phyloP scores from a whole-genome alignment of 2,888 invertebrate species.

The Diaperis boleti region DNA sequence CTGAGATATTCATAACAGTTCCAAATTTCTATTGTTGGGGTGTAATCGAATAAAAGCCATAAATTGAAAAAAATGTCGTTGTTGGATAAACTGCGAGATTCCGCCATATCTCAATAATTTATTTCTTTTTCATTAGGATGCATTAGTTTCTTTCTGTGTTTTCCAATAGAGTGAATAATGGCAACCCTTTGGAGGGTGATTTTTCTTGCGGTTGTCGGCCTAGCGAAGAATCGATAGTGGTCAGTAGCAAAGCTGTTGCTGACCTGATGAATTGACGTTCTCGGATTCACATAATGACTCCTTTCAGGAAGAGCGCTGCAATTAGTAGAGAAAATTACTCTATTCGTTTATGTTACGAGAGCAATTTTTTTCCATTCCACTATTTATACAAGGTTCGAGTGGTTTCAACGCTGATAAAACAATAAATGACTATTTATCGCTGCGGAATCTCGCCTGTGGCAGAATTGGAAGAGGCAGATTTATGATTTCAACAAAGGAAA shows the following conservation, averaged over 20 bases:
- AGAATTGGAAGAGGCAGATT: constrained; percentile 2
- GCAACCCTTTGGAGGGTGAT: constrained; percentile 48
- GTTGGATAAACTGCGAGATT: constrained; percentile 27
- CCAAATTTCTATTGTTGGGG: constrained; percentile 32
- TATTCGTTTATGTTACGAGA: constrained; percentile 49
- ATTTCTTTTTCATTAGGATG: constrained; percentile 43
- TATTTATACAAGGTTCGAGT: constrained; percentile 18
- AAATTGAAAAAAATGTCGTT: constrained; percentile 33
- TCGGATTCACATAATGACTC: constrained; percentile 58
- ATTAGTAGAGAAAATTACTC: constrained; percentile 57
- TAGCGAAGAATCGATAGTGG: constrained; percentile 52
- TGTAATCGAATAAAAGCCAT: constrained; percentile 32
- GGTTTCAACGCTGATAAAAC: constrained; percentile 12
- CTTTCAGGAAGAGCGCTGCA: constrained; percentile 56
- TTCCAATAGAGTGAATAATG: constrained; percentile 53
- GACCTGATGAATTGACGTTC: constrained; percentile 54
- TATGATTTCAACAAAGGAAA: neutral
- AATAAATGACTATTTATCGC: constrained; percentile 30
- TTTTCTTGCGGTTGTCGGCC: constrained; percentile 52
- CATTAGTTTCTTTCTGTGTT: constrained; percentile 42
- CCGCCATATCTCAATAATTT: constrained; percentile 38
- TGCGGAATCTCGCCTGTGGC: neutral
- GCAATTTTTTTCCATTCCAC: constrained; percentile 27
- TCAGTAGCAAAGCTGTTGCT: constrained; percentile 53
- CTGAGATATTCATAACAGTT: constrained; percentile 32